A percentile compares a stretch with the other conserved stretches of the same genome.
Evolutionary conservation across 2,888 invertebrate species (phyloP).

Genomic region (Calliphora vomitoria): DNA sequence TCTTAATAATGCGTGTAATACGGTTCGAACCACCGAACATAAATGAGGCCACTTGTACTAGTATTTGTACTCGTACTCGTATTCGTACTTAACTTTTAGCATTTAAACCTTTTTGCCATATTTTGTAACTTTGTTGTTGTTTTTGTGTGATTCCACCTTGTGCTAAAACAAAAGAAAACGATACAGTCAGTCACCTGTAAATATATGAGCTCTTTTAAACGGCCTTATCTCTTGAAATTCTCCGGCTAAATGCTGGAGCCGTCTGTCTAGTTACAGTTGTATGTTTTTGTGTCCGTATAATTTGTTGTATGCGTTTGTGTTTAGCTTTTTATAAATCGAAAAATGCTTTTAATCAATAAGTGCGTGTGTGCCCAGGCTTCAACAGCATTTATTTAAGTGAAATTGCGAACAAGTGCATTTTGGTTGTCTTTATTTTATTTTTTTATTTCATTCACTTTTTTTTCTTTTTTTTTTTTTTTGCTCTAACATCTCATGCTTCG

Average conservation of each 20-base stretch:
- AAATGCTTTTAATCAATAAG: constrained; percentile 74
- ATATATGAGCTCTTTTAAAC: constrained; percentile 23
- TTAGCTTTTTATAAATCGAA: constrained; percentile 64
- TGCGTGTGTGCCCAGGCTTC: constrained; percentile 72
- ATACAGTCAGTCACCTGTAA: neutral
- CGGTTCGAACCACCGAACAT: constrained; percentile 53
- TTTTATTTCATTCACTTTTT: neutral
- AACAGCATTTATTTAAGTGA: constrained; percentile 73
- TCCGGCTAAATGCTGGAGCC: neutral
- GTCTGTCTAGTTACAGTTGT: constrained; percentile 12
- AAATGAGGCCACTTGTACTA: constrained; percentile 68
- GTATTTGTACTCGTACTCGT: constrained; percentile 47
- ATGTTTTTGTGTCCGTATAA: constrained; percentile 21
- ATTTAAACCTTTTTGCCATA: constrained; percentile 35
- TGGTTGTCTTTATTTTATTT: constrained; percentile 38
- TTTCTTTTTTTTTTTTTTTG: constrained; percentile 24
- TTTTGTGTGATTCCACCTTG: constrained; percentile 30
- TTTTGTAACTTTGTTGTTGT: neutral
- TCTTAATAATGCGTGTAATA: constrained; percentile 72
- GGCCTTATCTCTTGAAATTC: neutral
- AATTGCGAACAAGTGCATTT: constrained; percentile 74
- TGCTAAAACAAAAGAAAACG: constrained; percentile 56
- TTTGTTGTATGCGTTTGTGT: constrained; percentile 29
- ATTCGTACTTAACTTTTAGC: constrained; percentile 18
- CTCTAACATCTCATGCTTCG: constrained; percentile 34